phyloP scores from a whole-genome alignment of 2,797 vertebrate genomes.

The Lemur catta region DNA sequence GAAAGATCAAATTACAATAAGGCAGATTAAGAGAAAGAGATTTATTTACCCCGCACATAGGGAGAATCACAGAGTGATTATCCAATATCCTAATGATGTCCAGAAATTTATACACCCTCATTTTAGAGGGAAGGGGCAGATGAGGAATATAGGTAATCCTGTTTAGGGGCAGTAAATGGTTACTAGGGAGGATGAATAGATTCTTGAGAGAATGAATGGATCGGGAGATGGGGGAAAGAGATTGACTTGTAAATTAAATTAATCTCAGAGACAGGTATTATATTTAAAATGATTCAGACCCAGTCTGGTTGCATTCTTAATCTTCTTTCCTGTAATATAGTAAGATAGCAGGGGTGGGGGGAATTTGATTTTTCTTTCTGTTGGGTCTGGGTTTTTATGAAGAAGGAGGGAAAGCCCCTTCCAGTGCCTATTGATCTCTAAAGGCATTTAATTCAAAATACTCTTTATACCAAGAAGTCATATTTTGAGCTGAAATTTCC shows the following conservation, averaged over 20 bases:
- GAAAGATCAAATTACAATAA: background rate
- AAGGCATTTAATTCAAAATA: background rate
- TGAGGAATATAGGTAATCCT: background rate
- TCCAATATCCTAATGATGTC: background rate
- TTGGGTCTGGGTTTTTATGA: background rate
- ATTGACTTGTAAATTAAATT: background rate
- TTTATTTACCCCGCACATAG: background rate
- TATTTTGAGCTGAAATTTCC: background rate
- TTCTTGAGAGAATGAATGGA: background rate
- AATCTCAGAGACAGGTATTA: background rate
- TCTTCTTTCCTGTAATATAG: background rate
- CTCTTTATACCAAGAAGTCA: background rate
- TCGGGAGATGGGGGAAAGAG: rapidly evolving
- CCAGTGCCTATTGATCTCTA: background rate
- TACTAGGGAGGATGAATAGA: background rate
- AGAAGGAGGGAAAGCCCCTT: background rate
- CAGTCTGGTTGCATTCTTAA: background rate
- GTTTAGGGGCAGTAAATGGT: background rate
- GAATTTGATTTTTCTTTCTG: background rate
- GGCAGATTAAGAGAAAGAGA: background rate
- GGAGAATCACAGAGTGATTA: background rate
- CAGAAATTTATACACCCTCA: background rate
- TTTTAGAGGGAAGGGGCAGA: background rate
- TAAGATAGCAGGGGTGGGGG: background rate
- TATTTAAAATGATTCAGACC: background rate